Evolutionary conservation across 2,113 vertebrate species (phyloP), one percentile per base, ranked within the genome.

Genomic region (Cardinalis cardinalis): DNA sequence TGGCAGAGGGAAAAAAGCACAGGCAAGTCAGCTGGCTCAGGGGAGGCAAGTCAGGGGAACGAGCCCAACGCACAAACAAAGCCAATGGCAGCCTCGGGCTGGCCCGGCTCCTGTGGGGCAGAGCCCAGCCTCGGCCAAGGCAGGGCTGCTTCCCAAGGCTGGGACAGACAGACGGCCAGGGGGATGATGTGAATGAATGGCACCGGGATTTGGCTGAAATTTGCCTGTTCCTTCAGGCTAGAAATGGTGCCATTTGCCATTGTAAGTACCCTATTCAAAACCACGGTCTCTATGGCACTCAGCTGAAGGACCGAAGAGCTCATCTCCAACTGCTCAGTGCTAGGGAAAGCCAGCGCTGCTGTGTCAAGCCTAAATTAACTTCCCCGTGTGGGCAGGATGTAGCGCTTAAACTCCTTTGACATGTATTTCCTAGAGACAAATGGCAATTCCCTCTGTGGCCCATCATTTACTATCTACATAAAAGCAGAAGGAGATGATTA

Each of bases 401-500:
- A 78, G 65, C 0, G 3, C 74, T 89, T 87, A 60, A 94, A 84
- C 70, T 59, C 82, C 78, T 89, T 34, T 79, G 82, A 76, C 63
- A 41, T 40, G 52, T 72, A 68, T 87, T 90, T 94, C 84, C 65
- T 70, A 63, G 78, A 81, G 72, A 85, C 5, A 36, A 93, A 87
- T 51, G 64, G 51, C 63, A 93, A 82, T 46, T 92, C 89, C 85
- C 89, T 88, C 77, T 43, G 78, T 63, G 84, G 72, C 48, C 59
- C 87, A 59, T 92, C 87, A 73, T 82, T 85, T 89, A 80, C 59
- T 69, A 90, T 83, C 84, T 91, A 48, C 84, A 80, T 88, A 89
- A 92, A 95, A 82, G 79, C 73, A 86, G 66, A 36, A 90, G 68
- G 74, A 79, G 93, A 71, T 80, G 24, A 91, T 92, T 73, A 86